Percentiles rank a stretch among this genome's conserved stretches.
Conservation (phyloP, 2,888 invertebrate species). For the Micoletzkya japonica region DNA sequence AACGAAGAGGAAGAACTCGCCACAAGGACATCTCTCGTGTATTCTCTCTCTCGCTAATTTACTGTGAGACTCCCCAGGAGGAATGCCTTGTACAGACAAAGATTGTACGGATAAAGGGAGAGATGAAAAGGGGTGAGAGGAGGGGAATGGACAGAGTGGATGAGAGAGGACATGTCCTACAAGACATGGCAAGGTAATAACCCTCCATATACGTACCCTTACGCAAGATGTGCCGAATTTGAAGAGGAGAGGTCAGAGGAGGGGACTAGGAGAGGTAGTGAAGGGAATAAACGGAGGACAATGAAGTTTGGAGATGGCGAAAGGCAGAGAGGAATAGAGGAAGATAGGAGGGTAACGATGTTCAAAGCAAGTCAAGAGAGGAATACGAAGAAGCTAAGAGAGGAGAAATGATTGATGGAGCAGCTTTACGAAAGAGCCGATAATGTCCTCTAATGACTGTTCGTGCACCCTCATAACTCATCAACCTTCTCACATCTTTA, state of each 20-base stretch:
- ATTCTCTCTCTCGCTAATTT: no score
- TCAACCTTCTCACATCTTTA: no score
- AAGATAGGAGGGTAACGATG: not conserved
- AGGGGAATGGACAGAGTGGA: not conserved
- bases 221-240: conserved; percentile 5
- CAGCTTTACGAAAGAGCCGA: no score
- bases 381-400: not conserved
- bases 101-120: not conserved
- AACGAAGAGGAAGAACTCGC: no score
- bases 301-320: not conserved
- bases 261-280: not conserved
- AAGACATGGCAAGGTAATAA: no score
- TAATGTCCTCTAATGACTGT: no score
- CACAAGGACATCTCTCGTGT: no score
- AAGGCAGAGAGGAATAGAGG: not conserved
- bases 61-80: no score
- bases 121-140: conserved; percentile 7
- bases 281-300: not conserved
- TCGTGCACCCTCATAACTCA: no score
- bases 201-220: conserved; percentile 8
- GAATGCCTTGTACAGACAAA: no score
- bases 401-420: no score
- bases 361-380: not conserved
- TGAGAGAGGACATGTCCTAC: no score
- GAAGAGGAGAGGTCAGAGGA: conserved; percentile 3